These are phyloP conservation scores for Cirrhinus mrigala DNA, from an alignment of 2,797 vertebrate species.

Conservation along the genomic window DNA sequence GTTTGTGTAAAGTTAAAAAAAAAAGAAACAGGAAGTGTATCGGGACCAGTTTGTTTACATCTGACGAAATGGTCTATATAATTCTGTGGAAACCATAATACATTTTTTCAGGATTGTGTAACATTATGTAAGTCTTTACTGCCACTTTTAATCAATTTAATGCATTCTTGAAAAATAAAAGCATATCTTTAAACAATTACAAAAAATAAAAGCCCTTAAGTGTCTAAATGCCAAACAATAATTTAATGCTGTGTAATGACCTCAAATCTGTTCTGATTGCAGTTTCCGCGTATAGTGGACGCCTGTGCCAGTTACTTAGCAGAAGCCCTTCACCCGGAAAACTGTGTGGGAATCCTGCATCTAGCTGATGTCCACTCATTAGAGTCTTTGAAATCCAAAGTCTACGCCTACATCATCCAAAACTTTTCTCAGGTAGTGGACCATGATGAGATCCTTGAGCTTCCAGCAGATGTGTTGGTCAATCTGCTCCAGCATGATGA, in stretches of 20 bases:
- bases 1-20: too few relatives aligned
- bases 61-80: too few relatives aligned
- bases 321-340: constrained; percentile 89
- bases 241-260: neutral
- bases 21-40: too few relatives aligned
- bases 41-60: too few relatives aligned
- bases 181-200: neutral
- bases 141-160: neutral
- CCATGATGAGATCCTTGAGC: constrained; percentile 88
- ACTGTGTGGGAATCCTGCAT: constrained; percentile 90
- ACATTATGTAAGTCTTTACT: too few relatives aligned
- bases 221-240: neutral
- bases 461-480: constrained; percentile 83
- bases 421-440: constrained; percentile 88
- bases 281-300: constrained; percentile 95
- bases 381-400: constrained; percentile 79
- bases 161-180: neutral
- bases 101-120: neutral
- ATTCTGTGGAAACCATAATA: neutral
- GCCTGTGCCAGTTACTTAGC: constrained; percentile 89
- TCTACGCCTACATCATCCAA: constrained; percentile 87
- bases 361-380: constrained; percentile 89
- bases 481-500: constrained; percentile 86
- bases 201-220: neutral
- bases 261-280: neutral